A percentile compares a stretch with the other conserved stretches of the same genome.
These are phyloP conservation scores for Lepus townsendii DNA, from an alignment of 2,797 vertebrate genomes.

Conservation along the genomic window DNA sequence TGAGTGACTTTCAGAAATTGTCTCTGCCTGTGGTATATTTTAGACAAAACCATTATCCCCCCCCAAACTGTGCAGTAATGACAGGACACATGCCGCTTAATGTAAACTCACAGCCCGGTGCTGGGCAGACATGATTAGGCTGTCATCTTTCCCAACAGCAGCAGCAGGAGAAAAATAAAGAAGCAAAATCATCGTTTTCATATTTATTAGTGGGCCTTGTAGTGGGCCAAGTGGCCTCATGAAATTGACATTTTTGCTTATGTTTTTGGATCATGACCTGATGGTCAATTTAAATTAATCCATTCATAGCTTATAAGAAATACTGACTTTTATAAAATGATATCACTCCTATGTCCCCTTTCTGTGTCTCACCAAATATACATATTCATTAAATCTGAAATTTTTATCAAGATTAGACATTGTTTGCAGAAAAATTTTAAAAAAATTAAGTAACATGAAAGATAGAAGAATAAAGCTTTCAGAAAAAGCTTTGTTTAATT, in stretches of 20 bases:
- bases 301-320: constrained; percentile 39
- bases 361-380: not conserved
- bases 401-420: not conserved
- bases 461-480: not conserved
- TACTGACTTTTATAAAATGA: constrained; percentile 26
- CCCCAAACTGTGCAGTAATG: constrained; percentile 76
- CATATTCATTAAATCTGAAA: constrained; percentile 14
- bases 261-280: constrained; percentile 59
- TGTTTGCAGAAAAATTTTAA: not conserved
- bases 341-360: not conserved
- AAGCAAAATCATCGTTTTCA: constrained; percentile 76
- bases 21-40: constrained; percentile 82
- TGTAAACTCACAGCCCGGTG: constrained; percentile 84
- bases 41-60: constrained; percentile 84
- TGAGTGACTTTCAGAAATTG: constrained; percentile 84
- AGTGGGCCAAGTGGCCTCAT: constrained; percentile 55
- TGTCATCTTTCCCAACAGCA: constrained; percentile 80
- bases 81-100: constrained; percentile 83
- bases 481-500: not conserved
- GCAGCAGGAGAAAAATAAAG: constrained; percentile 73
- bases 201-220: constrained; percentile 80
- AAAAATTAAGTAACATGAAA: no score
- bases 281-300: constrained; percentile 60
- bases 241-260: constrained; percentile 75
- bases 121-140: constrained; percentile 84